phyloP scores from a whole-genome alignment of 2,888 invertebrate species.

The Polymixis lichenea region DNA sequence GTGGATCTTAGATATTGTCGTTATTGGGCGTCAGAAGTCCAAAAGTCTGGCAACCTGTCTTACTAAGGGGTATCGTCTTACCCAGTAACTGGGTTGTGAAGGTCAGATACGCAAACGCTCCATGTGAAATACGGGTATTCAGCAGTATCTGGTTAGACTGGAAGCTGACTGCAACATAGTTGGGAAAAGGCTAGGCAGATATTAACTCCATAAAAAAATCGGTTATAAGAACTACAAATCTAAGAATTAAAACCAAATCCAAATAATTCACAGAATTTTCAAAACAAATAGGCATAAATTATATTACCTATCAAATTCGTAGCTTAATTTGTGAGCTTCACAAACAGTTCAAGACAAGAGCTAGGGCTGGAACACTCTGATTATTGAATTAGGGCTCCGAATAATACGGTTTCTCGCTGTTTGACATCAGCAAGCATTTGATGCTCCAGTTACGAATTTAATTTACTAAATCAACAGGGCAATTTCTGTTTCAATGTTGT shows the following conservation, averaged over 20 bases:
- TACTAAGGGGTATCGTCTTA: too few relatives aligned
- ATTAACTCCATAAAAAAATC: too few relatives aligned
- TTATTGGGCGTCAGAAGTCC: too few relatives aligned
- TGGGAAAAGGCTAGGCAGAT: too few relatives aligned
- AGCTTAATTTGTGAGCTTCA: constrained; percentile 37
- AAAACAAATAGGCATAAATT: constrained; percentile 19
- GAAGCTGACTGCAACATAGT: too few relatives aligned
- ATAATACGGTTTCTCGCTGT: constrained; percentile 52
- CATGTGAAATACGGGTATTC: too few relatives aligned
- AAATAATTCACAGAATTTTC: not conserved
- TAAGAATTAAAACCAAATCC: constrained; percentile 4
- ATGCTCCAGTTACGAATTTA: constrained; percentile 38
- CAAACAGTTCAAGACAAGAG: constrained; percentile 45
- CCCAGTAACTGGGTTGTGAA: too few relatives aligned
- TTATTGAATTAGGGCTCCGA: constrained; percentile 60
- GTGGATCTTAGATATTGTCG: too few relatives aligned
- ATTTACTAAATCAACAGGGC: constrained; percentile 41
- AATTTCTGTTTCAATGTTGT: constrained; percentile 8
- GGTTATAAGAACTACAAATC: not conserved
- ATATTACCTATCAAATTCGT: constrained; percentile 27
- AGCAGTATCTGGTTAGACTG: too few relatives aligned
- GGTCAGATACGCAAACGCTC: too few relatives aligned
- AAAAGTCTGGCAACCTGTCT: too few relatives aligned
- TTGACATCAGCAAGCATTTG: constrained; percentile 44
- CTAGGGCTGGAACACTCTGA: constrained; percentile 41